A percentile compares a stretch with the other conserved stretches of the same genome.
phyloP scores from a whole-genome alignment of 2,113 vertebrate genomes.

The Pantherophis guttatus region DNA sequence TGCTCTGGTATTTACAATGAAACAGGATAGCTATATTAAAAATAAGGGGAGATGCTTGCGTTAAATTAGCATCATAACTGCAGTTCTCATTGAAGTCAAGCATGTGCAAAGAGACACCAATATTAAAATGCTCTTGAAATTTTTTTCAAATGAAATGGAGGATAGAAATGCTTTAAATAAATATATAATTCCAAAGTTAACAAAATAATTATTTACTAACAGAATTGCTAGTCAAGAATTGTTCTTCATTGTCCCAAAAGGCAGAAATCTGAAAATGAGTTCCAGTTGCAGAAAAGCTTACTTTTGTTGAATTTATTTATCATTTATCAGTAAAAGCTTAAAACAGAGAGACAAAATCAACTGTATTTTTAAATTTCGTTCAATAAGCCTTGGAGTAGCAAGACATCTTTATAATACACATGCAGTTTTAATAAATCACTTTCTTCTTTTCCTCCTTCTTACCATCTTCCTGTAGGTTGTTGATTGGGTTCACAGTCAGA shows the following conservation, averaged over 20 bases:
- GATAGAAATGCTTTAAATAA: not conserved
- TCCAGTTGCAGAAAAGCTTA: not conserved
- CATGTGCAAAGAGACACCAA: not conserved
- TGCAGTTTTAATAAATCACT: not conserved
- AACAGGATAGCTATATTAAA: not conserved
- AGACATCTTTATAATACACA: not conserved
- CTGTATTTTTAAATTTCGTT: not conserved
- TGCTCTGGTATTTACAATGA: slow-evolving; percentile 19
- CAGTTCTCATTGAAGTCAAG: not conserved
- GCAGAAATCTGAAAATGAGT: not conserved
- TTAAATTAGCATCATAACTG: not conserved
- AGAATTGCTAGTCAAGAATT: not conserved
- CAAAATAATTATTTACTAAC: not conserved
- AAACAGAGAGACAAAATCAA: not conserved
- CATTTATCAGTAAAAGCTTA: not conserved
- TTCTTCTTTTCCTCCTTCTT: slow-evolving; percentile 44
- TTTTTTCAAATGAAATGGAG: not conserved
- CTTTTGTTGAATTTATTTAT: not conserved
- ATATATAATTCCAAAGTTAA: not conserved
- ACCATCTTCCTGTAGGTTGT: slow-evolving; percentile 79
- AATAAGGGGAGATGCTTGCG: not conserved
- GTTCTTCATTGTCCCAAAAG: not conserved
- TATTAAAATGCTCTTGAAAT: not conserved
- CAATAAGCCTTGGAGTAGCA: not conserved
- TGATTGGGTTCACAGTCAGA: slow-evolving; percentile 80